Conservation (phyloP, 2,797 vertebrate species). For the Acipenser ruthenus region DNA sequence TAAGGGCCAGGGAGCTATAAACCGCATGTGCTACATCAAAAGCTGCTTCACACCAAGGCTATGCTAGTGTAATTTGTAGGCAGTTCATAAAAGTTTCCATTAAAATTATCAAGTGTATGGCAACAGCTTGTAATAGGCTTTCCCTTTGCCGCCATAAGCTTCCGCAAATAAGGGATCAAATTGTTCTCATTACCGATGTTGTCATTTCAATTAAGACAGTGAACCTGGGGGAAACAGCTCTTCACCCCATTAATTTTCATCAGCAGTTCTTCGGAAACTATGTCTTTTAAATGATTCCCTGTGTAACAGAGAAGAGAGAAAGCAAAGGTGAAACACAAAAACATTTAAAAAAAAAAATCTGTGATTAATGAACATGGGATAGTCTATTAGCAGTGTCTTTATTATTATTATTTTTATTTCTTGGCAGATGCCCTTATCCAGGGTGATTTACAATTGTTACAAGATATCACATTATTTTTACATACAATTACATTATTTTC, state of each 20-base stretch:
- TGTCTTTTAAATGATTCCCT: slow-evolving; percentile 69
- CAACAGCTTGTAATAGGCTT: no score
- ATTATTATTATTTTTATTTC: not conserved
- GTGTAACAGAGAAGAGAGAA: slow-evolving; percentile 13
- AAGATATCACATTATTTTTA: no score
- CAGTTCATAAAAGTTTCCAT: no score
- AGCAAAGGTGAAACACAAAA: not conserved
- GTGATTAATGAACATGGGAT: no score
- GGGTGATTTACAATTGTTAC: no score
- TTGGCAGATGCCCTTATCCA: not conserved
- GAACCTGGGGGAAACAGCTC: not conserved
- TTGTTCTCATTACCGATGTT: not conserved
- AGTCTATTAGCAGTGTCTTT: not conserved
- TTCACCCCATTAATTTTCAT: slow-evolving; percentile 59
- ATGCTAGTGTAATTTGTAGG: no score
- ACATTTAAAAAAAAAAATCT: not conserved
- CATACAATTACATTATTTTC: no score
- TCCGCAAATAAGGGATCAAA: slow-evolving; percentile 1
- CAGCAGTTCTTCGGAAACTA: slow-evolving; percentile 60
- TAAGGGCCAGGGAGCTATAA: no score
- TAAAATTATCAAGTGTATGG: no score
- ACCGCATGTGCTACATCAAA: no score
- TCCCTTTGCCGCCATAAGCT: not conserved
- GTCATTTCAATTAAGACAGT: not conserved
- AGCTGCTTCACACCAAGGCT: no score